phyloP scores from a whole-genome alignment of 2,797 vertebrate genomes.

The Anguilla anguilla region DNA sequence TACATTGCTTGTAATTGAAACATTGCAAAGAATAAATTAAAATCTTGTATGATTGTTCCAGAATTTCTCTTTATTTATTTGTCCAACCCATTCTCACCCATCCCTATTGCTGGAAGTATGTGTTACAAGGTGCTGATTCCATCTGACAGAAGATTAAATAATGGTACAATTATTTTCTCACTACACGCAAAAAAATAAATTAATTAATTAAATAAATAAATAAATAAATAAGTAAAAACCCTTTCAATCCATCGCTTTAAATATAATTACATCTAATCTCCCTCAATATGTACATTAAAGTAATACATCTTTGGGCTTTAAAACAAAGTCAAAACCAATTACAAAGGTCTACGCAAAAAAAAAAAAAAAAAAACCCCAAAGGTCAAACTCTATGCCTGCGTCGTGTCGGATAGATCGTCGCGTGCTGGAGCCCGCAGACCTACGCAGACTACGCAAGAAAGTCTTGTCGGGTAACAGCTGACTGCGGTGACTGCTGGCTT shows the following conservation, averaged over 20 bases:
- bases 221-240: slow-evolving; percentile 47
- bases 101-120: slow-evolving; percentile 63
- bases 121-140: slow-evolving; percentile 72
- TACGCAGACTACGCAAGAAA: slow-evolving; percentile 56
- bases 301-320: slow-evolving; percentile 67
- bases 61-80: slow-evolving; percentile 74
- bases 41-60: slow-evolving; percentile 65
- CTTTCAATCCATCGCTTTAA: slow-evolving; percentile 72
- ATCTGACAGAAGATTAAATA: slow-evolving; percentile 74
- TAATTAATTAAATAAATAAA: too few species aligned
- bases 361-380: slow-evolving; percentile 40
- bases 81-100: slow-evolving; percentile 50
- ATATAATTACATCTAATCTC: slow-evolving; percentile 74
- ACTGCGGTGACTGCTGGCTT: slow-evolving; percentile 50
- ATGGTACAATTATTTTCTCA: slow-evolving; percentile 73
- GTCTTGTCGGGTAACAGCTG: slow-evolving; percentile 47
- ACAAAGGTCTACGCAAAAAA: slow-evolving; percentile 54
- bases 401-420: slow-evolving; percentile 34
- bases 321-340: slow-evolving; percentile 67
- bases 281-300: slow-evolving; percentile 72
- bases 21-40: slow-evolving; percentile 54
- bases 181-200: slow-evolving; percentile 65
- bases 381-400: slow-evolving; percentile 39
- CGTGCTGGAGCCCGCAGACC: slow-evolving; percentile 50
- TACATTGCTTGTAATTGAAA: slow-evolving; percentile 1